Base-by-base conservation (phyloP, 2,888 invertebrate genomes). In the Gortyna flavago region DNA sequence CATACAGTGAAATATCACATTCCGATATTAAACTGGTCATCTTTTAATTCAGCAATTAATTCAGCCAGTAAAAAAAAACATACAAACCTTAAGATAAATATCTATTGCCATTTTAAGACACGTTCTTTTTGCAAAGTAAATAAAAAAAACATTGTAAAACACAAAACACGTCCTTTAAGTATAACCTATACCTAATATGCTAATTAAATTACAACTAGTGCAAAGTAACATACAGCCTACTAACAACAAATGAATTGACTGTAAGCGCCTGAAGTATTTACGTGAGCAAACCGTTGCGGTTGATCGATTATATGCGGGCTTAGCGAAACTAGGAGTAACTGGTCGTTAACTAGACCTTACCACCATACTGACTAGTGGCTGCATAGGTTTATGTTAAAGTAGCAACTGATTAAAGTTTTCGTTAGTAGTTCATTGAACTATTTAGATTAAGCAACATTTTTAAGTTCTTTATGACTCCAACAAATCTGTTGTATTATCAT, bases 191-290 rank as follows among this genome's bases (percentile, higher is more conserved):
- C 18, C 18, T n/a, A 7, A 35, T 16, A 29, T 21, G n/a, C n/a
- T n/a, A n/a, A n/a, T n/a, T n/a, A n/a, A n/a, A n/a, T n/a, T n/a
- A n/a, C n/a, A n/a, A n/a, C n/a, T n/a, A n/a, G n/a, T n/a, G 29
- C 16, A 44, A 3, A 41, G 25, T 21, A 35, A 21, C 48, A 57
- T 38, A 29, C 32, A n/a, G 8, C 16, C 9, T 77, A 48, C 44
- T 48, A 67, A 83, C 18, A 51, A 84, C 54, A 62, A 72, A 74
- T 54, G 29, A 69, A 79, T 57, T 64, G 62, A 61, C 68, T 72
- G n/a, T 54, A 76, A 81, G 59, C 77, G 88, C 88, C 89, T 88
- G 78, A 70, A 51, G 61, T 72, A 77, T 81, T 75, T 74, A 77
- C 79, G 41, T 32, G 54, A 77, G 82, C 83, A 88, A 85, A 65